Percentiles rank a stretch among this genome's conserved stretches.
These are phyloP conservation scores for Monoplex corrugatus DNA, from an alignment of 2,888 invertebrate species.

Conservation along the genomic window DNA sequence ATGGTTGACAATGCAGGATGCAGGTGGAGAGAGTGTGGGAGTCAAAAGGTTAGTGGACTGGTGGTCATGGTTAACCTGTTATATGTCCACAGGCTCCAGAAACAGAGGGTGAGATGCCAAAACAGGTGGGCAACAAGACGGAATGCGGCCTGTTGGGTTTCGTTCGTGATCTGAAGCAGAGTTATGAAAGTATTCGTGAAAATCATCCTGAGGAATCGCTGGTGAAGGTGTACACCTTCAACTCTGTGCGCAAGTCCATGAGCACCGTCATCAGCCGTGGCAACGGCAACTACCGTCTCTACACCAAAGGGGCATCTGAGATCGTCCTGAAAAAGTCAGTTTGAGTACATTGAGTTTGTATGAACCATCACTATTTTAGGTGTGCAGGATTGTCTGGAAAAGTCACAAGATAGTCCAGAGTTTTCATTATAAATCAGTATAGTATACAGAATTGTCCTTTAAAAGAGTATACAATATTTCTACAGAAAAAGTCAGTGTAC, in stretches of 20 bases:
- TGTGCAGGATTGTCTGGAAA: too few relatives aligned
- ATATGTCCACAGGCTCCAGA: conserved; percentile 67
- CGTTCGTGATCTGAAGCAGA: conserved; percentile 93
- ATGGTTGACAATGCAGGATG: too few relatives aligned
- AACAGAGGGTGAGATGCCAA: conserved; percentile 72
- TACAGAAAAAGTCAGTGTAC: too few relatives aligned
- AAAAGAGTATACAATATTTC: too few relatives aligned
- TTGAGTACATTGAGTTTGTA: neutral
- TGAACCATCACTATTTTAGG: too few relatives aligned
- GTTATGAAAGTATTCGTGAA: conserved; percentile 93
- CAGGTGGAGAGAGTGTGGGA: too few relatives aligned
- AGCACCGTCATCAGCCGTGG: conserved; percentile 93
- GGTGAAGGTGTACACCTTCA: conserved; percentile 92
- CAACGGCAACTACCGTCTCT: conserved; percentile 92
- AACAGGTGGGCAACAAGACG: conserved; percentile 99
- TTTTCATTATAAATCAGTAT: too few relatives aligned
- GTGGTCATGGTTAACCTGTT: too few relatives aligned
- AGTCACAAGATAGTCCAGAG: too few relatives aligned
- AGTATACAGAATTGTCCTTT: too few relatives aligned
- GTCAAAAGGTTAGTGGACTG: too few relatives aligned
- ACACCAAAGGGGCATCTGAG: conserved; percentile 99
- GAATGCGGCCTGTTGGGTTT: conserved; percentile 98
- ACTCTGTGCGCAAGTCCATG: conserved; percentile 99
- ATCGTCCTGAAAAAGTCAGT: conserved; percentile 97
- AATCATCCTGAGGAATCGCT: conserved; percentile 95